Base-by-base conservation (phyloP, 2,113 vertebrate species). In the Lipophrys pholis region DNA sequence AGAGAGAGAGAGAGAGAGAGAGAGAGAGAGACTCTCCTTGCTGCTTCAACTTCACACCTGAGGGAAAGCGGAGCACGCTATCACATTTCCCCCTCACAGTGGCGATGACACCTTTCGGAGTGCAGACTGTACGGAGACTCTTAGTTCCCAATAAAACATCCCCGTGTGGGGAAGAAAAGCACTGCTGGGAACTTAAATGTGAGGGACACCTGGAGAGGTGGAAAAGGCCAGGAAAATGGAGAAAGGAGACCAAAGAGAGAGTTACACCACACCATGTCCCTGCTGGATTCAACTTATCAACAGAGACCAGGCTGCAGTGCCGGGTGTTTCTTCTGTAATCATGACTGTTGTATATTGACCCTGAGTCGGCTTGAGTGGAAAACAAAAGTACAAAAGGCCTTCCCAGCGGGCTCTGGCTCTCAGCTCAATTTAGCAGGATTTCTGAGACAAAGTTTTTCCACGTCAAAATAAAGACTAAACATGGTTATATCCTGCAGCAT, bases 1-100 rank as follows among this genome's bases (percentile, higher is more conserved):
- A 30, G 21, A 30, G 21, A 30, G 21, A 30, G 21, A 30, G 21
- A 30, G 21, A 30, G 21, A 30, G 21, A 30, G 21, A 30, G 21
- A 30, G 21, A 30, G 21, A 30, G 21, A 30, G 21, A 2, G 21
- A 30, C 21, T 46, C 17, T 74, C 17, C 73, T 71, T 78, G 71
- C 73, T 57, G 53, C 65, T 66, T 60, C 43, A 58, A 50, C 59
- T 63, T 75, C 69, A 61, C 77, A 78, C 74, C 78, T 68, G 41
- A 78, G 69, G 65, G 69, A 70, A 14, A 64, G 52, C 51, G 11
- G 10, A 43, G 78, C 54, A 51, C 11, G 6, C 46, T 83, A 86
- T 89, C 56, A 5, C 40, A 53, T 89, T 89, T 84, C 85, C 62
- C 54, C 60, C 41, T 46, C 58, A 70, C 61, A 64, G 78, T 56